Conservation (phyloP, 2,797 vertebrate genomes). For the Sylvilagus floridanus region DNA sequence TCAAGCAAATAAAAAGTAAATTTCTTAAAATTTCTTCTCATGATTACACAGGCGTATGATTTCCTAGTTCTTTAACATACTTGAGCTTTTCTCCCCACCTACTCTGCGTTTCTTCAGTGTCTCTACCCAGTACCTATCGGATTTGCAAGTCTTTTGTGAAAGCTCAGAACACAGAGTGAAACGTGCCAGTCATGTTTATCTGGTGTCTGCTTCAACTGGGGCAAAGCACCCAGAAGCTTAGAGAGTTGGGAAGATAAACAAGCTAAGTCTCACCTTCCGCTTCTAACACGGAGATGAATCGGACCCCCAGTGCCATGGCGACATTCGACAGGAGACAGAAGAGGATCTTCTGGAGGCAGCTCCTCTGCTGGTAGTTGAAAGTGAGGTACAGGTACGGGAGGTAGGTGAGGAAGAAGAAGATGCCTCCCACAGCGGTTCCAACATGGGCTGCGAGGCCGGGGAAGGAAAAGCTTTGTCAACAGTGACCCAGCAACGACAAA, state of each 20-base stretch:
- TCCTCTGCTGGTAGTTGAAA: slow-evolving; percentile 93
- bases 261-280: slow-evolving; percentile 92
- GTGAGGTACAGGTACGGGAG: slow-evolving; percentile 96
- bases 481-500: too few species aligned
- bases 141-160: not conserved
- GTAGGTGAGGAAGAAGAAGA: slow-evolving; percentile 96
- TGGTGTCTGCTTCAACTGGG: not conserved
- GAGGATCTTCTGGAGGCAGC: slow-evolving; percentile 92
- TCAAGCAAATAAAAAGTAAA: not conserved
- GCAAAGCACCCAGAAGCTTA: not conserved
- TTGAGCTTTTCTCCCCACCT: not conserved
- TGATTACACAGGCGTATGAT: not conserved
- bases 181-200: not conserved
- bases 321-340: slow-evolving; percentile 97
- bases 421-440: slow-evolving; percentile 93
- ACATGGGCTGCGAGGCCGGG: slow-evolving; percentile 90
- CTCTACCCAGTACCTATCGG: not conserved
- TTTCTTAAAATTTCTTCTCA: too few species aligned
- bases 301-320: slow-evolving; percentile 96
- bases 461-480: not conserved
- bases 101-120: not conserved
- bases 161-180: not conserved
- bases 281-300: slow-evolving; percentile 96
- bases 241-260: not conserved
- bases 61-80: not conserved